A percentile compares a stretch with the other conserved stretches of the same genome.
These are phyloP conservation scores for Rhipidura dahli DNA, from an alignment of 2,113 vertebrate genomes.

Conservation along the genomic window DNA sequence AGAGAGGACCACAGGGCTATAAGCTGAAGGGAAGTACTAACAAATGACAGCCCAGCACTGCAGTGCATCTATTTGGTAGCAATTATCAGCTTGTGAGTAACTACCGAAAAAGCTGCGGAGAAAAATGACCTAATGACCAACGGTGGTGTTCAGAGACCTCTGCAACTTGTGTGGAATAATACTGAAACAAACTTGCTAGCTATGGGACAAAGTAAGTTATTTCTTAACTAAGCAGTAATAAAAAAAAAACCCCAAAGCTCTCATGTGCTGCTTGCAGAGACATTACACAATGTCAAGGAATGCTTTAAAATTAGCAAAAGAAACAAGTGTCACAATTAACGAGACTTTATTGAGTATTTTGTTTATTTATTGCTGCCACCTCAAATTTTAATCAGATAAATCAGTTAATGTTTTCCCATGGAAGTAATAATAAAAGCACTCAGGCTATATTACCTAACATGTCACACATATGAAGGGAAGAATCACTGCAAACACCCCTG, in stretches of 20 bases:
- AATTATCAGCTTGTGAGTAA: conserved; percentile 32
- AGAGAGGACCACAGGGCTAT: conserved; percentile 15
- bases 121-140: neutral
- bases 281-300: neutral
- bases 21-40: neutral
- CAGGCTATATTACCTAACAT: neutral
- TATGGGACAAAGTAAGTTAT: neutral
- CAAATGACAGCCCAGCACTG: conserved; percentile 1
- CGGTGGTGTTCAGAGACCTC: neutral
- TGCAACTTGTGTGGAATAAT: neutral
- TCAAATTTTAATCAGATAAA: conserved; percentile 18
- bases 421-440: neutral
- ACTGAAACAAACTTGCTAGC: neutral
- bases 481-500: neutral
- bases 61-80: neutral
- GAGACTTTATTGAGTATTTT: neutral
- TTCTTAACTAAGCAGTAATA: neutral
- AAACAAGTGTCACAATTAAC: neutral
- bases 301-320: neutral
- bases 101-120: neutral
- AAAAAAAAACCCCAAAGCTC: neutral
- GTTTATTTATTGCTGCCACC: neutral
- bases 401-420: neutral
- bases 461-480: neutral
- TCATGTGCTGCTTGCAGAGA: neutral